These are phyloP conservation scores for Seriola rivoliana DNA, from an alignment of 2,113 vertebrate genomes.

Conservation along the genomic window DNA sequence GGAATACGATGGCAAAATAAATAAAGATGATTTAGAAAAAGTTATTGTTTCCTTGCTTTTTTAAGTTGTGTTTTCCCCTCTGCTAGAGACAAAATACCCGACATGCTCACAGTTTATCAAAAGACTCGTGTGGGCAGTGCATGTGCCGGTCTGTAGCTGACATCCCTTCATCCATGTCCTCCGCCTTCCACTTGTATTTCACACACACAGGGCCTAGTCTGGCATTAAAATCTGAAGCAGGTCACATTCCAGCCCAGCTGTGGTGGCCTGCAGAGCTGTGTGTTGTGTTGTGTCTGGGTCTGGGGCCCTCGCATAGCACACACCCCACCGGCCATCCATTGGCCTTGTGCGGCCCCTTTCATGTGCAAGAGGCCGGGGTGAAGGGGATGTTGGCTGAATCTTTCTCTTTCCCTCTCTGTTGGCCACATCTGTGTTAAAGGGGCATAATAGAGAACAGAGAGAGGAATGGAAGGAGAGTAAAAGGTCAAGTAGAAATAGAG, in stretches of 20 bases:
- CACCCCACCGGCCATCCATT: conserved; percentile 75
- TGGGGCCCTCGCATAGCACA: conserved; percentile 83
- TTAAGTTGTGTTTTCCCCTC: not conserved
- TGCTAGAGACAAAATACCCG: conserved; percentile 26
- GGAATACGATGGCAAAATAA: conserved; percentile 42
- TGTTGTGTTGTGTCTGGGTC: conserved; percentile 88
- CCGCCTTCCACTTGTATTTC: conserved; percentile 51
- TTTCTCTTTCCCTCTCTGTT: conserved; percentile 52
- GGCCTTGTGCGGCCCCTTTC: conserved; percentile 81
- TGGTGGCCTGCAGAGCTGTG: conserved; percentile 80
- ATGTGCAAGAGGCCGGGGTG: conserved; percentile 81
- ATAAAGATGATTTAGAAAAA: conserved; percentile 70
- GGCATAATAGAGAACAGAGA: conserved; percentile 49
- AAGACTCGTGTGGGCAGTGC: conserved; percentile 13
- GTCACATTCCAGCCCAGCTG: conserved; percentile 88
- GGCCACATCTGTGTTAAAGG: conserved; percentile 68
- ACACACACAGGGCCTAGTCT: conserved; percentile 60
- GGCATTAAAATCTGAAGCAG: conserved; percentile 81
- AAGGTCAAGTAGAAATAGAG: not conserved
- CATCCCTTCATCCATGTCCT: conserved; percentile 61
- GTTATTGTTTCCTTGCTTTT: conserved; percentile 11
- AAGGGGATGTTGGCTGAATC: conserved; percentile 65
- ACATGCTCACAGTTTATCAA: conserved; percentile 39
- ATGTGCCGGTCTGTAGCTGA: conserved; percentile 37
- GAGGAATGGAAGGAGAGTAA: conserved; percentile 13